A percentile compares a stretch with the other conserved stretches of the same genome.
phyloP scores from a whole-genome alignment of 2,797 vertebrate species.

The Bovichtus variegatus region DNA sequence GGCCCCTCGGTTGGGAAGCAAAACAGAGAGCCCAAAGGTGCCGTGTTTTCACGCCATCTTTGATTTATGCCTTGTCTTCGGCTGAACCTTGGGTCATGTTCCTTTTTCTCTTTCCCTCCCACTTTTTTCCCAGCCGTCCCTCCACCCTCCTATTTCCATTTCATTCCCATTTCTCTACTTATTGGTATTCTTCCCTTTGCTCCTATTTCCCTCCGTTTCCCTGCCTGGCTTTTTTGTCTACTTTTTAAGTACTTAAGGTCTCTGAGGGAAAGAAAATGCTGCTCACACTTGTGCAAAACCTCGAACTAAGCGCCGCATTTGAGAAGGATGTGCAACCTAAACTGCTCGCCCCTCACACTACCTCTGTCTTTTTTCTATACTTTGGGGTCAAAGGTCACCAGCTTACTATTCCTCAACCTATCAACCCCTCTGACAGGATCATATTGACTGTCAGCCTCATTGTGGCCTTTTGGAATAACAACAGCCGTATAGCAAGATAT shows the following conservation, averaged over 20 bases:
- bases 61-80: slow-evolving; percentile 63
- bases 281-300: slow-evolving; percentile 57
- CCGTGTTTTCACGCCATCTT: slow-evolving; percentile 63
- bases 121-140: slow-evolving; percentile 10
- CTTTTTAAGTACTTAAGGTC: slow-evolving; percentile 29
- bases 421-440: slow-evolving; percentile 47
- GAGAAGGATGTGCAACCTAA: slow-evolving; percentile 61
- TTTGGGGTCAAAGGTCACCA: slow-evolving; percentile 59
- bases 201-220: slow-evolving; percentile 9
- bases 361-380: slow-evolving; percentile 47
- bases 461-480: slow-evolving; percentile 32
- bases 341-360: slow-evolving; percentile 27
- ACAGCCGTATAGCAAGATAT: slow-evolving; percentile 44
- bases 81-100: slow-evolving; percentile 40
- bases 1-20: slow-evolving; percentile 54
- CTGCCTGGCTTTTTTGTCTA: slow-evolving; percentile 19
- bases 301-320: slow-evolving; percentile 38
- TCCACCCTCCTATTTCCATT: slow-evolving; percentile 39
- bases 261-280: slow-evolving; percentile 49
- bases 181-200: slow-evolving; percentile 49
- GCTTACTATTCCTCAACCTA: slow-evolving; percentile 57
- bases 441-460: slow-evolving; percentile 45
- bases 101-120: slow-evolving; percentile 8
- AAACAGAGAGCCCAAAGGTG: slow-evolving; percentile 55
- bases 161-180: slow-evolving; percentile 34